phyloP scores from a whole-genome alignment of 2,888 invertebrate genomes.

The Desoria tigrina region DNA sequence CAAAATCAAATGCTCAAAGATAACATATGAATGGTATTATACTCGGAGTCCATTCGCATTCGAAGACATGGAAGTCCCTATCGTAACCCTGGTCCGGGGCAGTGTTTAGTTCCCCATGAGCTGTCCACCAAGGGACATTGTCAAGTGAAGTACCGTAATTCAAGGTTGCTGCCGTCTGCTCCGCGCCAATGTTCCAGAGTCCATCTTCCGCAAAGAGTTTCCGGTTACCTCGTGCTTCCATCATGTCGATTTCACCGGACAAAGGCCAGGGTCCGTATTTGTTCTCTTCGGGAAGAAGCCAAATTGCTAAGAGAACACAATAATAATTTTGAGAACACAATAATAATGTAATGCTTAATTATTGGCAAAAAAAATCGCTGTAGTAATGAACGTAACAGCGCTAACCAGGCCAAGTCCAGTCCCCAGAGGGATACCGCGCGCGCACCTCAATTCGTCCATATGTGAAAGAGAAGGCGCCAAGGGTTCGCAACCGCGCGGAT shows the following conservation, averaged over 20 bases:
- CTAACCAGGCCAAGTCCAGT: constrained; percentile 55
- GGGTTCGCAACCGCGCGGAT: constrained; percentile 56
- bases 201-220: constrained; percentile 55
- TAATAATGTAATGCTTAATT: background rate
- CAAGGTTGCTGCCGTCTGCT: constrained; percentile 65
- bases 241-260: constrained; percentile 38
- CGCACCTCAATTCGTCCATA: constrained; percentile 57
- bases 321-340: background rate
- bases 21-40: background rate
- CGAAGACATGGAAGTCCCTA: constrained; percentile 67
- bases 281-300: constrained; percentile 44
- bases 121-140: constrained; percentile 61
- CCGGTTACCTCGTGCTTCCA: constrained; percentile 67
- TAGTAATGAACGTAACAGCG: no score
- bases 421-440: constrained; percentile 56
- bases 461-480: constrained; percentile 55
- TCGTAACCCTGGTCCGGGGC: constrained; percentile 56
- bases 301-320: constrained; percentile 32
- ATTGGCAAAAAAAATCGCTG: background rate
- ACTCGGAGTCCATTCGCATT: constrained; percentile 53
- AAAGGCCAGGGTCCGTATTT: constrained; percentile 39
- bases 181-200: constrained; percentile 62
- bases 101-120: constrained; percentile 59
- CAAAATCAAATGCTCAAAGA: background rate
- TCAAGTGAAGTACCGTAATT: constrained; percentile 68